phyloP scores from a whole-genome alignment of 2,113 vertebrate species.

The Puffinus mauretanicus region DNA sequence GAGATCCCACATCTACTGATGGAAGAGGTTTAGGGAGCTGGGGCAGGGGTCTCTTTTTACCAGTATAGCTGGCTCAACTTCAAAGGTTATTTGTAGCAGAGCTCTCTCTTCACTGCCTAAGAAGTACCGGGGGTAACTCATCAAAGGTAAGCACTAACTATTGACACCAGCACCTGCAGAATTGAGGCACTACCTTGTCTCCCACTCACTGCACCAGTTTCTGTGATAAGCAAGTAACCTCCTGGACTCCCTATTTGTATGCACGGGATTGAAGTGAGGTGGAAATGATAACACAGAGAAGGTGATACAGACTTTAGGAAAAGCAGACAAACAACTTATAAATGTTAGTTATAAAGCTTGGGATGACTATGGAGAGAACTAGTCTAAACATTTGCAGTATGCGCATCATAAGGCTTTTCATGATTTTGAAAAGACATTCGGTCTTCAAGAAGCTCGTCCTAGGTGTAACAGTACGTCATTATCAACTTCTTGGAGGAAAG shows the following conservation, averaged over 20 bases:
- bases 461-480: accelerated
- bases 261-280: accelerated
- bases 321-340: too few relatives aligned
- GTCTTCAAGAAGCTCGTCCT: too few relatives aligned
- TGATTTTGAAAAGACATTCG: too few relatives aligned
- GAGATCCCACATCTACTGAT: background rate
- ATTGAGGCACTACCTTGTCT: accelerated
- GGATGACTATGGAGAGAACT: background rate
- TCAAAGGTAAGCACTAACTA: background rate
- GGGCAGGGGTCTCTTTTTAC: background rate
- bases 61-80: background rate
- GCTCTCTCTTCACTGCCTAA: background rate
- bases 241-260: background rate
- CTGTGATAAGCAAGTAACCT: background rate
- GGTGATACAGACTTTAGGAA: background rate
- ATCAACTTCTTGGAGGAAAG: too few relatives aligned
- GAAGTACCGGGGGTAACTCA: background rate
- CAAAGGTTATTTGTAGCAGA: background rate
- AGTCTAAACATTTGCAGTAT: too few relatives aligned
- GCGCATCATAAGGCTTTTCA: accelerated
- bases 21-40: background rate
- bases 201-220: background rate
- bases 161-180: accelerated
- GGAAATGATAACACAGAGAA: background rate
- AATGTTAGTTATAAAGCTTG: background rate